A percentile compares a stretch with the other conserved stretches of the same genome.
phyloP scores from a whole-genome alignment of 2,113 vertebrate genomes.

The Grantiella picta region DNA sequence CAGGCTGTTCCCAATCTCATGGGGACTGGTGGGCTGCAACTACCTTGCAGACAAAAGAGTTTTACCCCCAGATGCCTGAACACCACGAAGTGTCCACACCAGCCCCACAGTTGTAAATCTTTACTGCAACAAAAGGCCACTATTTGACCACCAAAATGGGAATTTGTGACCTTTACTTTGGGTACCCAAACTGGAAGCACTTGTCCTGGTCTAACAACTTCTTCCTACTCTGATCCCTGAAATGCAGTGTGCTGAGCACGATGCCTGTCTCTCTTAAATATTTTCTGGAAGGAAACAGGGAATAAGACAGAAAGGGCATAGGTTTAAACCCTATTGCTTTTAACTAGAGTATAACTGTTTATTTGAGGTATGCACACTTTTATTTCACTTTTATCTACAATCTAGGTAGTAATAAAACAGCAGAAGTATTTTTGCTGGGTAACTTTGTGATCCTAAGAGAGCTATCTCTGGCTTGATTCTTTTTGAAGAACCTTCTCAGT shows the following conservation, averaged over 20 bases:
- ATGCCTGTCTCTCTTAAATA: neutral
- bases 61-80: neutral
- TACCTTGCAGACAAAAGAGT: neutral
- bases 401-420: neutral
- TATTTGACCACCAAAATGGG: neutral
- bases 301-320: neutral
- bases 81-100: too few species aligned
- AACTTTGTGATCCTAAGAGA: neutral
- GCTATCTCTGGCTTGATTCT: neutral
- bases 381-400: neutral
- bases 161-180: neutral
- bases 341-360: neutral
- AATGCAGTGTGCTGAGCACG: fast-evolving
- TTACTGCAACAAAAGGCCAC: neutral
- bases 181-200: neutral
- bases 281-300: neutral
- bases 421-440: neutral
- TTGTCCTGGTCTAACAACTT: neutral
- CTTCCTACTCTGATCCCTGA: neutral
- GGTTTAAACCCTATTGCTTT: neutral
- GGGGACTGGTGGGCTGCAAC: neutral
- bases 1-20: neutral
- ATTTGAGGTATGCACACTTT: neutral
- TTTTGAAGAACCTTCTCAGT: neutral
- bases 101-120: neutral